These are phyloP conservation scores for Polyodon spathula DNA, from an alignment of 2,113 vertebrate genomes.

Conservation along the genomic window DNA sequence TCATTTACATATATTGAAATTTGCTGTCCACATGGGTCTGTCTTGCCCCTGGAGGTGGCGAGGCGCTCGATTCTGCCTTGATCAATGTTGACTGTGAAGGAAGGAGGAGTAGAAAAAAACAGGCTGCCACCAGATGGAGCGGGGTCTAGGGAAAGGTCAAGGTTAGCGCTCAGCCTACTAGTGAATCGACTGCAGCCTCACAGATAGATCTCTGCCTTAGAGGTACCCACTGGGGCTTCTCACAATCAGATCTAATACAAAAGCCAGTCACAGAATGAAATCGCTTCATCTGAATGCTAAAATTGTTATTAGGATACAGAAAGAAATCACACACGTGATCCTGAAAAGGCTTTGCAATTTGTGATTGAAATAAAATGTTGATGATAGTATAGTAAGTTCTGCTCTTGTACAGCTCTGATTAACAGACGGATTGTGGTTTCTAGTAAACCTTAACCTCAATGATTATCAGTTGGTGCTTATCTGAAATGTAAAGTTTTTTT, in stretches of 20 bases:
- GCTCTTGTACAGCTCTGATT: constrained; percentile 6
- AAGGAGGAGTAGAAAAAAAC: constrained; percentile 47
- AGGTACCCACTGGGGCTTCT: constrained; percentile 80
- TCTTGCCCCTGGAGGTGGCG: constrained; percentile 59
- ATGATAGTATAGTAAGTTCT: constrained; percentile 7
- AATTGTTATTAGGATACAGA: constrained; percentile 81
- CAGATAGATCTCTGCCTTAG: constrained; percentile 70
- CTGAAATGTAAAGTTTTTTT: too few species aligned
- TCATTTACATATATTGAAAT: constrained; percentile 76
- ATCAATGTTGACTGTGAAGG: constrained; percentile 75
- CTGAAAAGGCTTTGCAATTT: constrained; percentile 63
- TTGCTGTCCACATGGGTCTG: constrained; percentile 60
- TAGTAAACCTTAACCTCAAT: neutral
- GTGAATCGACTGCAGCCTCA: constrained; percentile 77
- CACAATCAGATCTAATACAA: constrained; percentile 80
- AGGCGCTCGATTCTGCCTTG: constrained; percentile 62
- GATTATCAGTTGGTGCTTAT: neutral
- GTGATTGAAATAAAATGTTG: constrained; percentile 51
- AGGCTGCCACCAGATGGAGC: constrained; percentile 84
- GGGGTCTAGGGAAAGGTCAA: constrained; percentile 81
- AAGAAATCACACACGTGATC: constrained; percentile 61
- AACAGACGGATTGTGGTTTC: neutral
- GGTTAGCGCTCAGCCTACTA: constrained; percentile 74
- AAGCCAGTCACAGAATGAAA: constrained; percentile 76
- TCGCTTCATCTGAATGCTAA: constrained; percentile 84